Base-by-base conservation (phyloP, 2,888 invertebrate genomes). In the Elmis aenea region DNA sequence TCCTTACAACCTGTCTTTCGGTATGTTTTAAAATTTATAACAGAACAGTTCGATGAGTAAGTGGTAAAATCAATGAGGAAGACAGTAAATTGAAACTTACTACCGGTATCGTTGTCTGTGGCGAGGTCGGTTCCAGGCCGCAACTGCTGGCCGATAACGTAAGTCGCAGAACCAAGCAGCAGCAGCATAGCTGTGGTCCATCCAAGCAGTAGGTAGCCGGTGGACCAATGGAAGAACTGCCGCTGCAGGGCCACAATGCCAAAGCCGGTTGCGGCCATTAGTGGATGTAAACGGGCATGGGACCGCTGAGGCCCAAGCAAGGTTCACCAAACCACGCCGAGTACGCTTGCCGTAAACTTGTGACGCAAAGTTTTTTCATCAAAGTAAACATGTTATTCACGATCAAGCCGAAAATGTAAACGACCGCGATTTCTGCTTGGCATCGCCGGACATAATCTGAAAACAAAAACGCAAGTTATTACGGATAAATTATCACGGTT, bases 231-330 rank as follows among this genome's bases (percentile, higher is more conserved):
- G 38, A 40, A 47, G 46, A 46, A 49, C 46, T 54, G 59, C 56
- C 58, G 54, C 51, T 51, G 47, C 37, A 41, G 52, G 54, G 56
- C 58, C 54, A 54, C 48, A 33, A 42, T 50, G 44, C 45, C 44
- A 42, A 51, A 50, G 49, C 55, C 54, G 49, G 50, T 49, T 51
- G 57, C 48, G 54, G 58, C 59, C 60, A 61, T 62, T 58, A 61
- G 58, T 57, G 54, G 53, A 47, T 28, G 24, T 33, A 29, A 26
- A 36, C 29, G 29, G 30, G 26, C 47, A 47, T 45, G 47, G 45
- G 45, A 28, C 38, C 34, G 32, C 18, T 42, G 45, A 38, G 50
- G 47, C 50, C 51, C 52, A 33, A 44, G 41, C 42, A 44, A 47
- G 48, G 48, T 48, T 48, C 36, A 28, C 44, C 27, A 38, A 41